Base-by-base conservation (phyloP, 37 sponge, comb jelly and placozoan genomes). In the Cliona cf. orientalis region DNA sequence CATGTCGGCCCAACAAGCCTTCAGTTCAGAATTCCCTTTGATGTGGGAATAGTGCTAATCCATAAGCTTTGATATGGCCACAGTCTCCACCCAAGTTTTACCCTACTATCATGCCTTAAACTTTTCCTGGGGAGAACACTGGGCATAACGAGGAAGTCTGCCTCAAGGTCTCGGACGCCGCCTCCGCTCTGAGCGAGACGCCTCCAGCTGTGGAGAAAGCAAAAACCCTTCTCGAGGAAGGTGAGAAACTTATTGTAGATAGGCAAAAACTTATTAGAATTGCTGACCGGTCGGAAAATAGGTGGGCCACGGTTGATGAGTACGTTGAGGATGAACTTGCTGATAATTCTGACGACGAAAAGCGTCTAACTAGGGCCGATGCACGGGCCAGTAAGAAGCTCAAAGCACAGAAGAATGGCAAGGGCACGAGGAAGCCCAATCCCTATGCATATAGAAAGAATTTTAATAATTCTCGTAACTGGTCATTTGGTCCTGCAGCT, bases 221-320 rank as follows among this genome's bases (percentile, higher is more conserved):
- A 7, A 62, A 7, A n/a, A 62, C 11, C 6, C 5, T 22, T 22
- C 26, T 62, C 26, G 28, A 62, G 26, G 63, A 62, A 22, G 63
- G 63, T 62, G 26, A 62, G 63, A 26, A 62, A n/a, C 63, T 62
- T 6, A 62, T 62, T 26, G 26, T n/a, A 25, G 11, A n/a, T 14
- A 9, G 63, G 63, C 63, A 62, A 62, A 62, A 62, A 62, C 63
- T 62, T 6, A 62, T 62, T 22, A 62, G 63, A 62, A 62, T 62
- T 62, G 63, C 63, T 6, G 63, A 62, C 23, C 11, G 63, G 29
- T 62, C 63, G 6, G 63, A 62, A n/a, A n/a, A n/a, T n/a, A n/a
- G n/a, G n/a, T n/a, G n/a, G n/a, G n/a, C n/a, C n/a, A n/a, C n/a
- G n/a, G 63, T n/a, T 7, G 63, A 62, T 6, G 63, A 62, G 63